Evolutionary conservation across 2,888 invertebrate genomes (phyloP).

Genomic region (Dicroscelio sp.): DNA sequence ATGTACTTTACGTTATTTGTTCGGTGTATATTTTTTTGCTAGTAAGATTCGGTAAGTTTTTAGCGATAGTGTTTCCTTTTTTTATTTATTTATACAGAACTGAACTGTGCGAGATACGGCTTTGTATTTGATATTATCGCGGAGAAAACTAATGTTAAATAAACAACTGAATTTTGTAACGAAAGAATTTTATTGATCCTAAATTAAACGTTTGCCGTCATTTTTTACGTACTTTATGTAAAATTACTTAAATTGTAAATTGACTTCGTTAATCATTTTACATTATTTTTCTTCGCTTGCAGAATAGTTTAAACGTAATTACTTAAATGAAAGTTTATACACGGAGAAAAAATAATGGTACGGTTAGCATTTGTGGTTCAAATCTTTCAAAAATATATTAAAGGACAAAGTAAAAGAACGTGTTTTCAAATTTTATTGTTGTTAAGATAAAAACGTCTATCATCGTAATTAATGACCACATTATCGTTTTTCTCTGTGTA

Average conservation of each 20-base stretch:
- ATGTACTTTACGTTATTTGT: conserved; percentile 6
- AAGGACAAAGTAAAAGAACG: too few relatives aligned
- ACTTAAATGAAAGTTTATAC: neutral
- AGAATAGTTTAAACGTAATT: neutral
- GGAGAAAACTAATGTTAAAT: conserved; percentile 51
- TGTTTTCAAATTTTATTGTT: too few relatives aligned
- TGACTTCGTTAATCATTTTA: conserved; percentile 9
- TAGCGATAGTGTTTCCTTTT: conserved; percentile 12
- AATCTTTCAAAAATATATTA: too few relatives aligned
- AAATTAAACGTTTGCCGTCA: too few relatives aligned
- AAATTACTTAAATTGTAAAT: too few relatives aligned
- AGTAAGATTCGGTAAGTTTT: conserved; percentile 42
- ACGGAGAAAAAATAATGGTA: too few relatives aligned
- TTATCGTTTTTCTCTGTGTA: too few relatives aligned
- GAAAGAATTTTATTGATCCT: too few relatives aligned
- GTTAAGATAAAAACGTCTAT: too few relatives aligned
- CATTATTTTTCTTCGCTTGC: conserved; percentile 26
- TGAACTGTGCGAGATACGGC: conserved; percentile 18
- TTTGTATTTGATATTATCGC: conserved; percentile 18
- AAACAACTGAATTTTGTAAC: too few relatives aligned
- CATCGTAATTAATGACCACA: too few relatives aligned
- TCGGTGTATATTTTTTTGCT: conserved; percentile 35
- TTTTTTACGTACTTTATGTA: neutral
- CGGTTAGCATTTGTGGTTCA: too few relatives aligned
- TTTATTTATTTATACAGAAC: conserved; percentile 41